Conservation (phyloP, 2,113 vertebrate species). For the Danionella cerebrum region DNA sequence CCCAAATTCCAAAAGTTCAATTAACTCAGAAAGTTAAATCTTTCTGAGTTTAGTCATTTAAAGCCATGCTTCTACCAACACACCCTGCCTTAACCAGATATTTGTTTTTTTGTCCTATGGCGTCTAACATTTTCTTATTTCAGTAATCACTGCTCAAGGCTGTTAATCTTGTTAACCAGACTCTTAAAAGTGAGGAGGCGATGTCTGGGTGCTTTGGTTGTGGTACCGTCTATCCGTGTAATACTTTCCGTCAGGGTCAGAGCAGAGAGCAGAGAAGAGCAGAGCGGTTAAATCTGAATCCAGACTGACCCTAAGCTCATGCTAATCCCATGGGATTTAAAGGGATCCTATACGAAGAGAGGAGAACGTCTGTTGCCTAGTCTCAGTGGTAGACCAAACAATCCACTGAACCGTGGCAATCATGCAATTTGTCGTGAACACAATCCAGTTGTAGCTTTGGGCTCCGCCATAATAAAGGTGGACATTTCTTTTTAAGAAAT, state of each 20-base stretch:
- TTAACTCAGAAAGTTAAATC: too few relatives aligned
- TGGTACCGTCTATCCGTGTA: background rate
- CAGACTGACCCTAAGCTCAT: background rate
- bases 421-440: background rate
- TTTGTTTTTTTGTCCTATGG: background rate
- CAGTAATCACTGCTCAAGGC: background rate
- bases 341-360: background rate
- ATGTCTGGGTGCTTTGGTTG: background rate
- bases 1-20: background rate
- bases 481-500: too few relatives aligned
- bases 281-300: slow-evolving; percentile 26
- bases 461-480: too few relatives aligned
- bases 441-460: too few relatives aligned
- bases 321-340: slow-evolving; percentile 30
- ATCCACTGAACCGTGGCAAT: background rate
- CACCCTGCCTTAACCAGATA: background rate
- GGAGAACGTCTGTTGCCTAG: slow-evolving; percentile 6
- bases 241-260: slow-evolving; percentile 5
- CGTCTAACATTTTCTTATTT: too few relatives aligned
- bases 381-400: background rate
- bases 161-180: background rate
- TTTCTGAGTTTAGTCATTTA: too few relatives aligned
- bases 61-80: background rate
- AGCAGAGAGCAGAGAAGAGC: slow-evolving; percentile 20
- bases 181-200: background rate